These are phyloP conservation scores for Anableps anableps DNA, from an alignment of 2,797 vertebrate genomes.

Conservation along the genomic window DNA sequence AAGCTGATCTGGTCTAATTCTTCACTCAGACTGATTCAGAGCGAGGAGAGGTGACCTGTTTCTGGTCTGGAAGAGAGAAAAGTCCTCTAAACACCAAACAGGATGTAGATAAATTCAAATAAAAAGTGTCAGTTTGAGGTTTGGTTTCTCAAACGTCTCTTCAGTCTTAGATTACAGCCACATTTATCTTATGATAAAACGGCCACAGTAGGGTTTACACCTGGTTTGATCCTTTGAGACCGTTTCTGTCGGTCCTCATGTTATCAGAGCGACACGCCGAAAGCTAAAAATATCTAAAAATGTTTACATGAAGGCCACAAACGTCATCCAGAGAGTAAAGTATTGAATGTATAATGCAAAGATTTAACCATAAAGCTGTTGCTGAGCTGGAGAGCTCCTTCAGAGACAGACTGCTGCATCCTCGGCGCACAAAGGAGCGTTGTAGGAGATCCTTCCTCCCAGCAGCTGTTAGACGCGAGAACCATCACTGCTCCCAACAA, in stretches of 20 bases:
- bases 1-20: fast-evolving
- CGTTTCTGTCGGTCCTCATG: neutral
- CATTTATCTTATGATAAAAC: neutral
- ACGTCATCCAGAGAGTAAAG: neutral
- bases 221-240: neutral
- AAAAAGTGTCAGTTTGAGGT: neutral
- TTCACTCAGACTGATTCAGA: fast-evolving
- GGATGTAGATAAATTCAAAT: neutral
- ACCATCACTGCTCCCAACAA: no score
- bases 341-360: neutral
- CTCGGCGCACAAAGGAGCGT: no score
- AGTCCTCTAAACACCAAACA: neutral
- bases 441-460: no score
- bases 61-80: neutral
- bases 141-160: neutral
- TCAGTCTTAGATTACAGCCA: neutral
- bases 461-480: no score
- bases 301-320: neutral
- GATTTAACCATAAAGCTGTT: neutral
- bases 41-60: neutral
- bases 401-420: no score
- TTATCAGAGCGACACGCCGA: no score
- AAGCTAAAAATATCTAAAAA: neutral
- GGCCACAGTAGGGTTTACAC: neutral
- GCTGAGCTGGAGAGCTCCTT: no score